phyloP scores from a whole-genome alignment of 2,888 invertebrate genomes.

The Drosophila peninsularis region DNA sequence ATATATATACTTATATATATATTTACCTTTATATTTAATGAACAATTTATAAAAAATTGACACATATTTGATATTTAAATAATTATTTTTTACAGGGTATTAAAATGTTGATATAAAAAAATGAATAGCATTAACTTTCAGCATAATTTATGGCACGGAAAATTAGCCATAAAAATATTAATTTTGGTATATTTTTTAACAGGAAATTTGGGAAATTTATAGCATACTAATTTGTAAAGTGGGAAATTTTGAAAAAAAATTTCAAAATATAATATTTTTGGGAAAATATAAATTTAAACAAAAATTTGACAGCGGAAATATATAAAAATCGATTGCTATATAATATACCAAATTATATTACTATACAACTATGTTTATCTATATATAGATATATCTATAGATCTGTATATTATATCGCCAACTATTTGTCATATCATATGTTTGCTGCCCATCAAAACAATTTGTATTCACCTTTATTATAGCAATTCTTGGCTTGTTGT shows the following conservation, averaged over 20 bases:
- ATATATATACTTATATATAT: too few species aligned
- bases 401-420: not conserved
- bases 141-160: not conserved
- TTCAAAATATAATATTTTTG: not conserved
- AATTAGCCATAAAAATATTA: not conserved
- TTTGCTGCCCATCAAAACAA: constrained; percentile 1
- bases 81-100: constrained; percentile 6
- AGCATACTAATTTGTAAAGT: not conserved
- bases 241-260: not conserved
- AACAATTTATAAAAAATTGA: not conserved
- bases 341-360: not conserved
- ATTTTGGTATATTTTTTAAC: not conserved
- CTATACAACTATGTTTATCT: not conserved
- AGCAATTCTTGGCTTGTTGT: not conserved
- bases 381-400: not conserved
- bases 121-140: not conserved
- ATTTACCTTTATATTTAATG: not conserved
- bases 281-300: not conserved
- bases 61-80: not conserved
- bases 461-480: not conserved
- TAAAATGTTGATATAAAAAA: not conserved
- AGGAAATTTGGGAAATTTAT: not conserved
- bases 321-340: constrained; percentile 2
- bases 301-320: not conserved
- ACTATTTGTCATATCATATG: not conserved